Evolutionary conservation across 1,140 invertebrate genomes (phyloP), one percentile per base, ranked within the genome.

Genomic region (Cylas formicarius): DNA sequence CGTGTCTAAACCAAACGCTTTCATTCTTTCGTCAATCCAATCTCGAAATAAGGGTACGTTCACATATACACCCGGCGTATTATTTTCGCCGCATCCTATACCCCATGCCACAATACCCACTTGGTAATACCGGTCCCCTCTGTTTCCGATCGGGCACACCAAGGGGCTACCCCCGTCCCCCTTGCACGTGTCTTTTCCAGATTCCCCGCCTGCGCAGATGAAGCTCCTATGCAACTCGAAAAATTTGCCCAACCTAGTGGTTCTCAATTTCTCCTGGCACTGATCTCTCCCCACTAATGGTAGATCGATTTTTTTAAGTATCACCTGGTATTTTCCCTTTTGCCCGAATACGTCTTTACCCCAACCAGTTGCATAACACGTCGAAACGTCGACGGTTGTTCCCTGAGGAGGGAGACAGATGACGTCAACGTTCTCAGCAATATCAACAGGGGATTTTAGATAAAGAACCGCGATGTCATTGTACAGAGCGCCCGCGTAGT

Each of bases 161-260:
- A 80, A 51, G n/a, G 75, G 75, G 50, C 73, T 60, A 4, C 70
- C 71, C 8, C 70, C 69, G 52, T 73, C 72, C 39, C 77, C 79
- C 57, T 77, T 80, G 60, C 81, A 84, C 0, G 80, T 77, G 56
- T 83, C 81, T 53, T 72, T 70, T 10, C 72, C 77, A 22, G 63
- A 56, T 54, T 76, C 72, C 0, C 84, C 84, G 2, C 82, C 83
- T 0, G 86, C 86, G 58, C 85, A 89, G 42, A 85, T 72, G 60
- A 88, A 86, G 19, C 76, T 77, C 0, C 70, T 53, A 56, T 86
- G 73, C 6, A 89, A 63, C 23, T 71, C 53, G 55, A 85, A 88
- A 44, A 70, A 61, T 7, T 62, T 59, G 0, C 82, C 79, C 2
- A 83, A 61, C 9, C 77, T 61, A 0, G 80, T 82, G 28, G 63